A percentile compares a stretch with the other conserved stretches of the same genome.
These are phyloP conservation scores for Chlorodrepanis virens DNA, from an alignment of 2,113 vertebrate genomes.

Conservation along the genomic window DNA sequence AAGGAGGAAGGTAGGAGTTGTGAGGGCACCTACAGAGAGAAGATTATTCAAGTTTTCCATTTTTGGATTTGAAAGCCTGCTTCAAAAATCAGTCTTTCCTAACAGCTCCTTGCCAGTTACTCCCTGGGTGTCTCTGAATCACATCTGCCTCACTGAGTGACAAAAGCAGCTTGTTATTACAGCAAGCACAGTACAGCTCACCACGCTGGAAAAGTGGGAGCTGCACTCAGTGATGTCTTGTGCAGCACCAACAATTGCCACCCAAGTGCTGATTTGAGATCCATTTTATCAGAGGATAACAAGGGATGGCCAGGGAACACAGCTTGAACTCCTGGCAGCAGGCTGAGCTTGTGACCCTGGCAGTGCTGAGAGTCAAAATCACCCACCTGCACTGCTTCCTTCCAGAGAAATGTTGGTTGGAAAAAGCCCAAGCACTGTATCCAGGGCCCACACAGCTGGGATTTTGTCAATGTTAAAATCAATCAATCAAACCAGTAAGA, in stretches of 20 bases:
- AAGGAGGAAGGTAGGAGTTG: not conserved
- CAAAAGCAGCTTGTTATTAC: slow-evolving; percentile 24
- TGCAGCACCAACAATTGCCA: not conserved
- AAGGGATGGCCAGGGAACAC: not conserved
- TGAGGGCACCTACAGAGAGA: not conserved
- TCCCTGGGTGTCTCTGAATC: slow-evolving; percentile 50
- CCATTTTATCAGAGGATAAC: not conserved
- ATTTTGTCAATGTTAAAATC: not conserved
- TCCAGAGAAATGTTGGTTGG: not conserved
- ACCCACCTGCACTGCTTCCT: not conserved
- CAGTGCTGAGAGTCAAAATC: not conserved
- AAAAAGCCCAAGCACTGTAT: not conserved
- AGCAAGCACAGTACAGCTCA: not conserved
- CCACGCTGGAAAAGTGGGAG: not conserved
- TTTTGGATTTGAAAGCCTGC: slow-evolving; percentile 8
- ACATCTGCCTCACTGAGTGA: slow-evolving; percentile 45
- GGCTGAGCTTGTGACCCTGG: not conserved
- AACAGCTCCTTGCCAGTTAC: not conserved
- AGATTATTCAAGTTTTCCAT: slow-evolving; percentile 16
- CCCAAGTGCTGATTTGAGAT: not conserved
- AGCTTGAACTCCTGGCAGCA: not conserved
- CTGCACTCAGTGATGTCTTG: not conserved
- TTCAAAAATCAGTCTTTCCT: not conserved
- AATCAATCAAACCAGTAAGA: not conserved
- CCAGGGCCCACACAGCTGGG: not conserved